Percentiles rank a stretch among this genome's conserved stretches.
These are phyloP conservation scores for Gopherus flavomarginatus DNA, from an alignment of 2,113 vertebrate species.

Conservation along the genomic window DNA sequence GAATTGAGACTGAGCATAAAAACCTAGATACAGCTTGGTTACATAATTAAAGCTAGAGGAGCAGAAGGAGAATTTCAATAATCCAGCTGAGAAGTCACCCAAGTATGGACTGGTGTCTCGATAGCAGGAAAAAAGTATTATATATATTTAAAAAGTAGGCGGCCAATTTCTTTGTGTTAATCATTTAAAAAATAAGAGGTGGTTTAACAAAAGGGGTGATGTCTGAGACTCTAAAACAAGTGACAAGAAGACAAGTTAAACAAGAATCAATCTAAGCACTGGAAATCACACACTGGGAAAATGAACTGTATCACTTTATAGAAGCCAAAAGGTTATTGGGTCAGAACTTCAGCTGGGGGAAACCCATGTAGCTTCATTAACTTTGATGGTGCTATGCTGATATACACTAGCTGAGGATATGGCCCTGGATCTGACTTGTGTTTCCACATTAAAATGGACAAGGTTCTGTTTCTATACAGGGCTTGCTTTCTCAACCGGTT, in stretches of 20 bases:
- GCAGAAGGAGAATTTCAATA: conserved; percentile 15
- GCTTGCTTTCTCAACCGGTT: background rate
- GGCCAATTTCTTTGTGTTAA: background rate
- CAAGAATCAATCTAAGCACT: background rate
- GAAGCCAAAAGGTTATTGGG: background rate
- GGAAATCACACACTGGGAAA: background rate
- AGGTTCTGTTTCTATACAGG: background rate
- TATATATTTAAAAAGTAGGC: background rate
- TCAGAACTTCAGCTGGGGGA: background rate
- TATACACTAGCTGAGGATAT: background rate
- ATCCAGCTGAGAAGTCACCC: background rate
- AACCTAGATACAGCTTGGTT: conserved; percentile 33
- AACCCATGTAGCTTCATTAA: background rate
- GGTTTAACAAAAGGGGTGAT: background rate
- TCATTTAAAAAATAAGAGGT: background rate
- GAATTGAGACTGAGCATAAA: conserved; percentile 51
- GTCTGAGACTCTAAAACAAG: background rate
- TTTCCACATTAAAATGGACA: background rate
- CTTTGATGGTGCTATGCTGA: background rate
- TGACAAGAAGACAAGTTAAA: background rate
- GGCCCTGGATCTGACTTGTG: background rate
- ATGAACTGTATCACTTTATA: background rate
- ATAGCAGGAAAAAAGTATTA: background rate
- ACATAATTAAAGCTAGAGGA: conserved; percentile 57
- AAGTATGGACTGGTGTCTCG: conserved; percentile 8